These are phyloP conservation scores for Eremobia ochroleuca DNA, from an alignment of 2,888 invertebrate species.

Conservation along the genomic window DNA sequence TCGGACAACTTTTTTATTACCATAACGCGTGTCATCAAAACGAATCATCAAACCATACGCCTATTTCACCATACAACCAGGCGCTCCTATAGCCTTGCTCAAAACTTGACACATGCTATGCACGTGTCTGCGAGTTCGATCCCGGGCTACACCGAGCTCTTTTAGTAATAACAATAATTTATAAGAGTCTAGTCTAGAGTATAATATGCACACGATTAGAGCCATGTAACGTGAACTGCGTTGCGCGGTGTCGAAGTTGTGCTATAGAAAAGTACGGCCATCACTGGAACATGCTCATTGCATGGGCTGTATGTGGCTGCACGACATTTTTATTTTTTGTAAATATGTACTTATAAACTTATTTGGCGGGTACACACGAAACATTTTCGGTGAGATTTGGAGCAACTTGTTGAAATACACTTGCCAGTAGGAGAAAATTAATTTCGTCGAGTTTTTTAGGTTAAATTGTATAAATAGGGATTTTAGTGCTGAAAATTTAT, in stretches of 20 bases:
- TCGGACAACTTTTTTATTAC: too few relatives aligned
- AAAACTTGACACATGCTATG: background rate
- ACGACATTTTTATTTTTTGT: constrained; percentile 64
- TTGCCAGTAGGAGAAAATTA: too few relatives aligned
- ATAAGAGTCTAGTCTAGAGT: too few relatives aligned
- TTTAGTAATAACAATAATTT: constrained; percentile 13
- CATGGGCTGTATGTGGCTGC: constrained; percentile 59
- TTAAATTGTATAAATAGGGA: background rate
- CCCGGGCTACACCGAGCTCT: constrained; percentile 1
- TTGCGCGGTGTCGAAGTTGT: constrained; percentile 84
- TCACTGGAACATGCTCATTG: constrained; percentile 41
- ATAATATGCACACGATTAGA: constrained; percentile 85
- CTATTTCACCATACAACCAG: background rate
- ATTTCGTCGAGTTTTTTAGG: too few relatives aligned
- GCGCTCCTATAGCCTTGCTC: constrained; percentile 21
- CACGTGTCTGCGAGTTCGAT: constrained; percentile 55
- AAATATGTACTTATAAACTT: background rate
- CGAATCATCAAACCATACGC: background rate
- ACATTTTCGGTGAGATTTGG: background rate
- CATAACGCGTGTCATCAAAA: rapidly evolving
- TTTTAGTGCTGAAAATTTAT: background rate
- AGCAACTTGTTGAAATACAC: background rate
- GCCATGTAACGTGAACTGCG: constrained; percentile 75
- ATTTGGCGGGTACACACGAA: background rate
- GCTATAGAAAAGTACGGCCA: constrained; percentile 74